Evolutionary conservation across 2,113 vertebrate genomes (phyloP), one percentile per base, ranked within the genome.

Genomic region (Polyodon spathula): DNA sequence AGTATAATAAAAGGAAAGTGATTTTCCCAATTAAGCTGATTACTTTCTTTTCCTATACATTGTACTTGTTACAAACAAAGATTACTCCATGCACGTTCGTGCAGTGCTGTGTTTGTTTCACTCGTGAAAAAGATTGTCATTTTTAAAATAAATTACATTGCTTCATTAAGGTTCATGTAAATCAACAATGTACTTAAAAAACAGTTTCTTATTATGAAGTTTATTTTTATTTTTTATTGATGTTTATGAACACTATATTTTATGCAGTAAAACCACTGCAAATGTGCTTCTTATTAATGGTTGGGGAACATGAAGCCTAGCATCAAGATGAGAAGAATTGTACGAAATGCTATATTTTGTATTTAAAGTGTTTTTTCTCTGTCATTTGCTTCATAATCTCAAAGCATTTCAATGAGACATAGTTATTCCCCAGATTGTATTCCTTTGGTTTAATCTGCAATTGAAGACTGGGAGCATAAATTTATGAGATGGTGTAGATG

Each of bases 201-300:
- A 1, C 27, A 2, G 27, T 27, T 27, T 27, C 27, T n/a, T n/a
- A n/a, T n/a, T 27, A 27, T 27, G 27, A 27, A 27, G 27, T 27
- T 39, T 39, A 38, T 56, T 12, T 39, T 40, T 2, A 10, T 5
- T 37, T 17, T 58, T 58, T 43, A 57, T 42, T 58, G 40, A 58
- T 58, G 57, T 58, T 42, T 43, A 58, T 58, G 40, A 43, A 58
- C 16, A 44, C n/a, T n/a, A 58, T 58, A 15, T 17, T 14, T 43
- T 16, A 8, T 58, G 40, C 17, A 58, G 57, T 42, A 58, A 58
- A 17, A 58, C 11, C 8, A 42, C 9, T 42, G 41, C 15, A 42
- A n/a, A 43, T 15, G 10, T 43, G 15, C 42, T 43, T 42, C 41
- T 43, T 58, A 43, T 42, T 42, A n/a, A n/a, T 58, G 56, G 15